phyloP scores from a whole-genome alignment of 2,113 vertebrate genomes.

The Penelope pileata region DNA sequence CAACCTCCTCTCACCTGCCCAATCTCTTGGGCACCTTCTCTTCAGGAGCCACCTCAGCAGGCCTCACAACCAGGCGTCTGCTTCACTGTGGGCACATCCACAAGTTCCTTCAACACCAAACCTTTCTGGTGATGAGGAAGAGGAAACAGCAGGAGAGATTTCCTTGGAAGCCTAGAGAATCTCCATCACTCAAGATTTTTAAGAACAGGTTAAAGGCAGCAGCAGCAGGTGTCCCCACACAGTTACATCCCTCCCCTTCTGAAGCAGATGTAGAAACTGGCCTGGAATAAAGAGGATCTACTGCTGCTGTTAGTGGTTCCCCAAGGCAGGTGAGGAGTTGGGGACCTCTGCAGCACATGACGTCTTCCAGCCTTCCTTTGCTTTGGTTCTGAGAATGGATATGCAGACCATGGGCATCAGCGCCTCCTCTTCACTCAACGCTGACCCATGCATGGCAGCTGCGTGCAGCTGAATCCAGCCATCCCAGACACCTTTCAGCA shows the following conservation, averaged over 20 bases:
- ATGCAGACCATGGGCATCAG: background rate
- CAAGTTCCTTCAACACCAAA: background rate
- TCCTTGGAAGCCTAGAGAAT: background rate
- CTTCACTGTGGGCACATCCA: background rate
- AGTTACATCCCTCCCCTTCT: background rate
- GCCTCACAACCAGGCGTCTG: background rate
- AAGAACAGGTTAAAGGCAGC: background rate
- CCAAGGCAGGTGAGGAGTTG: background rate
- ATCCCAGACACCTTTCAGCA: background rate
- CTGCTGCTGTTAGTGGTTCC: background rate
- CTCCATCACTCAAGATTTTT: background rate
- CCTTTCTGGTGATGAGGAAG: background rate
- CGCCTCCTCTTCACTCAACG: background rate
- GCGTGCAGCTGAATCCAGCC: background rate
- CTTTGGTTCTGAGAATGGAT: background rate
- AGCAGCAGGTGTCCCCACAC: background rate
- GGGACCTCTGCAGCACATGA: fast-evolving
- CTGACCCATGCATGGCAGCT: background rate
- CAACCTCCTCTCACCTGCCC: background rate
- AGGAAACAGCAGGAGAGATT: background rate
- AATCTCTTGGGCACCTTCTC: background rate
- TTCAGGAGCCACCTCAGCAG: background rate
- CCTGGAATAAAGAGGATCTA: background rate
- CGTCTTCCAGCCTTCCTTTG: background rate
- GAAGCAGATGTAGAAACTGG: background rate